Evolutionary conservation across 2,113 vertebrate species (phyloP).

Genomic region (Drymodes brunneopygia): DNA sequence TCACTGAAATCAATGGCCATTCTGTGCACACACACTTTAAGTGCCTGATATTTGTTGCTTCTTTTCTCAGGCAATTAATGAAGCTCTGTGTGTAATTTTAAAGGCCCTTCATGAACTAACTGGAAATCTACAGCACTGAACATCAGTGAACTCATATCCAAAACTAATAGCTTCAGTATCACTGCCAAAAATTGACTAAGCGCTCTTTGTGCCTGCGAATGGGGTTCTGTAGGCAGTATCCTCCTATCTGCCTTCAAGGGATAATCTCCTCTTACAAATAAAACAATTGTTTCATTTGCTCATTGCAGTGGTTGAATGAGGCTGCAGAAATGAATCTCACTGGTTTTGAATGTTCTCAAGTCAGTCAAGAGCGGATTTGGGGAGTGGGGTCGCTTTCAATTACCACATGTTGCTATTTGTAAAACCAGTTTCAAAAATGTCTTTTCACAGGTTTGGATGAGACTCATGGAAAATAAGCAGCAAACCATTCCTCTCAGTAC

Average conservation of each 20-base stretch:
- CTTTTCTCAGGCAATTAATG: conserved; percentile 56
- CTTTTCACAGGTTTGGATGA: neutral
- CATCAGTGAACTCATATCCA: conserved; percentile 52
- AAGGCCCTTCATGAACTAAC: conserved; percentile 48
- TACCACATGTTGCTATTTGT: neutral
- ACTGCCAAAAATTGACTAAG: conserved; percentile 56
- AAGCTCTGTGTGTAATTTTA: conserved; percentile 61
- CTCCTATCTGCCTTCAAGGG: conserved; percentile 55
- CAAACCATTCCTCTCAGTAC: neutral
- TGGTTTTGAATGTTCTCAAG: conserved; percentile 10
- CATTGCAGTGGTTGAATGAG: conserved; percentile 29
- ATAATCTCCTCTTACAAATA: conserved; percentile 63
- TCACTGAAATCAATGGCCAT: conserved; percentile 15
- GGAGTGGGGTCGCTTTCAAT: neutral
- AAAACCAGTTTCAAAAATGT: neutral
- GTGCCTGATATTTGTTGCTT: conserved; percentile 1
- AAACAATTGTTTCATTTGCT: conserved; percentile 59
- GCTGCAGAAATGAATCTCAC: conserved; percentile 31
- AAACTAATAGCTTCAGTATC: conserved; percentile 48
- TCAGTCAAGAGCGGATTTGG: neutral
- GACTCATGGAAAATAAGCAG: neutral
- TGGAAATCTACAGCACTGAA: conserved; percentile 45
- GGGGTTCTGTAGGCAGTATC: conserved; percentile 49
- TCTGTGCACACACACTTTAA: conserved; percentile 17
- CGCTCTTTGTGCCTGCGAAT: conserved; percentile 36